Conservation (phyloP, 2,797 vertebrate genomes). For the Phaenicophaeus curvirostris region DNA sequence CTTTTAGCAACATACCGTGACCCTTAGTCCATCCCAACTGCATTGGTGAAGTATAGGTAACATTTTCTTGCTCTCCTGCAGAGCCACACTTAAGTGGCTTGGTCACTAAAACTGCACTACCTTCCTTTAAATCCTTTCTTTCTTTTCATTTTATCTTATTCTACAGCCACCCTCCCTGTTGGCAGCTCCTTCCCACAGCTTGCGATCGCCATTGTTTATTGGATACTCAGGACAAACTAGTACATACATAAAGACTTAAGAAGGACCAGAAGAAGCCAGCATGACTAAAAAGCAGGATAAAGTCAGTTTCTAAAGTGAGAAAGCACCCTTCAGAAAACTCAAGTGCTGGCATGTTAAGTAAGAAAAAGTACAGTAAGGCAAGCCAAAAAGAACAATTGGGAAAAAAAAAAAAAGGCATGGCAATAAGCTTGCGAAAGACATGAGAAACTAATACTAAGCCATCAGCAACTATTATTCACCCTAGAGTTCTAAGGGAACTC, state of each 20-base stretch:
- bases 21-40: not conserved
- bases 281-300: not conserved
- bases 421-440: not conserved
- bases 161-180: not conserved
- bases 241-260: not conserved
- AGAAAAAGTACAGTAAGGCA: not conserved
- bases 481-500: not conserved
- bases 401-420: not conserved
- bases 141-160: not conserved
- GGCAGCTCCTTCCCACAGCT: not conserved
- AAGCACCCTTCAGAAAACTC: not conserved
- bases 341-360: not conserved
- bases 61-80: not conserved
- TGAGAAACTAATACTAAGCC: not conserved
- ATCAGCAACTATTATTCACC: not conserved
- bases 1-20: not conserved
- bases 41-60: not conserved
- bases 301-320: not conserved
- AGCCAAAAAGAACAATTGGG: not conserved
- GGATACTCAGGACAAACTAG: not conserved
- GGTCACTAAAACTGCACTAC: not conserved
- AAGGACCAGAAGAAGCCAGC: not conserved
- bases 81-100: not conserved
- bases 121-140: not conserved
- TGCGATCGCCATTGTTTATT: not conserved